Evolutionary conservation across 2,888 invertebrate species (phyloP), one percentile per base, ranked within the genome.

Genomic region (Cephus runcator): DNA sequence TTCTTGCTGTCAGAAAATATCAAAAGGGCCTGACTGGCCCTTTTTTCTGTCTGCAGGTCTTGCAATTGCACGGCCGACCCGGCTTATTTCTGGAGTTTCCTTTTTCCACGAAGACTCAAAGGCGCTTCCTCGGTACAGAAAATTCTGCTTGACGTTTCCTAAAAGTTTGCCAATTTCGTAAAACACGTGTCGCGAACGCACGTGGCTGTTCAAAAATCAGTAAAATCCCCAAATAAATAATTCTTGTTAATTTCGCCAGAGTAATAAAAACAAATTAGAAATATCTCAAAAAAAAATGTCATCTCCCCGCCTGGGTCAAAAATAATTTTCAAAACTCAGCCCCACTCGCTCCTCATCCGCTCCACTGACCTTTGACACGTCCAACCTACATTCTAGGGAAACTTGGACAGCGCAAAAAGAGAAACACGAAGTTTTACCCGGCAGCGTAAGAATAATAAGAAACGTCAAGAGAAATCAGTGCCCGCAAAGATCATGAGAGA

Each of bases 31-130:
- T 74, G 71, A 69, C 71, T 71, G 75, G 56, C 23, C 23, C 75
- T 71, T 77, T 74, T 69, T 56, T 69, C 71, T 40, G 40, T 40
- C 77, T 69, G 12, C 75, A 12, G 71, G 33, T 69, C 34, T 30
- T 69, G 40, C 33, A 75, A 77, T 35, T 75, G 75, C 34, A 75
- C 77, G 56, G 40, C 40, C 30, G 77, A 77, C 77, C 77, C 77
- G 31, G 74, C 68, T 75, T 74, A 77, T 69, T 75, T 74, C 15
- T 2, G 23, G 23, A 56, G 1, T 23, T 23, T 56, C 9, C 56
- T 56, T 40, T 12, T 69, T 75, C 75, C 69, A 34, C 40, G 77
- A 75, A 75, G 4, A 74, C 75, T 75, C 35, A 71, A 75, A 77
- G 40, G 34, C 75, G 74, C 56, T 34, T 40, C 69, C 9, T 34